These are phyloP conservation scores for Cranoglanis bouderius DNA, from an alignment of 2,113 vertebrate genomes.

Conservation along the genomic window DNA sequence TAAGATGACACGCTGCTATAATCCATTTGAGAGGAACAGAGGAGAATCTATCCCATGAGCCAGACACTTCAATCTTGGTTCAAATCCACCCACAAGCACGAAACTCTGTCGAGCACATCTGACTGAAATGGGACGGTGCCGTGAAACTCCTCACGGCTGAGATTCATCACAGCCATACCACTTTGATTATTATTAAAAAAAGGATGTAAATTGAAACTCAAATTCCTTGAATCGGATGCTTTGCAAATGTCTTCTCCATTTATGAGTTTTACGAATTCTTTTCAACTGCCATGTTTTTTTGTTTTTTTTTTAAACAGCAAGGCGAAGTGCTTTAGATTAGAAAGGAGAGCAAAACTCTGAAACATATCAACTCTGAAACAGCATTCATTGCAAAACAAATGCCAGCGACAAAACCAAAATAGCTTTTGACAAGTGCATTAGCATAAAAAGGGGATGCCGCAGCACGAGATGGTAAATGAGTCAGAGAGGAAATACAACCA, in stretches of 20 bases:
- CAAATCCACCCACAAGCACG: conserved; percentile 21
- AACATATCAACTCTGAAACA: conserved; percentile 38
- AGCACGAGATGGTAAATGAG: conserved; percentile 53
- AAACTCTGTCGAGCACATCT: conserved; percentile 38
- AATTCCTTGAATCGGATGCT: background rate
- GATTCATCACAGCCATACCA: conserved; percentile 46
- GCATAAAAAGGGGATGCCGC: conserved; percentile 48
- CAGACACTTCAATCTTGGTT: conserved; percentile 20
- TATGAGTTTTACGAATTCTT: conserved; percentile 43
- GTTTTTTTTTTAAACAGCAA: conserved; percentile 34
- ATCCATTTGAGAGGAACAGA: conserved; percentile 48
- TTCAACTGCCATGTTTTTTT: conserved; percentile 33
- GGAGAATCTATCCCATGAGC: conserved; percentile 41
- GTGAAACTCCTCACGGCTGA: conserved; percentile 41
- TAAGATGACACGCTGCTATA: conserved; percentile 44
- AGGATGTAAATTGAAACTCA: conserved; percentile 4
- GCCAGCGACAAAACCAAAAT: conserved; percentile 49
- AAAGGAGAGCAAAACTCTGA: conserved; percentile 39
- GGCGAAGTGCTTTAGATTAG: conserved; percentile 41
- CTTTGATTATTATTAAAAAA: conserved; percentile 42
- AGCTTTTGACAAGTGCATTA: conserved; percentile 56
- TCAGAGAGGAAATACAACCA: conserved; percentile 54
- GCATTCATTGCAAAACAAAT: conserved; percentile 51
- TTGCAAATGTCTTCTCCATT: conserved; percentile 19
- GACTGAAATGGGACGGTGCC: conserved; percentile 50